A percentile compares a stretch with the other conserved stretches of the same genome.
Conservation (phyloP, 2,797 vertebrate species). For the Tinamus major region DNA sequence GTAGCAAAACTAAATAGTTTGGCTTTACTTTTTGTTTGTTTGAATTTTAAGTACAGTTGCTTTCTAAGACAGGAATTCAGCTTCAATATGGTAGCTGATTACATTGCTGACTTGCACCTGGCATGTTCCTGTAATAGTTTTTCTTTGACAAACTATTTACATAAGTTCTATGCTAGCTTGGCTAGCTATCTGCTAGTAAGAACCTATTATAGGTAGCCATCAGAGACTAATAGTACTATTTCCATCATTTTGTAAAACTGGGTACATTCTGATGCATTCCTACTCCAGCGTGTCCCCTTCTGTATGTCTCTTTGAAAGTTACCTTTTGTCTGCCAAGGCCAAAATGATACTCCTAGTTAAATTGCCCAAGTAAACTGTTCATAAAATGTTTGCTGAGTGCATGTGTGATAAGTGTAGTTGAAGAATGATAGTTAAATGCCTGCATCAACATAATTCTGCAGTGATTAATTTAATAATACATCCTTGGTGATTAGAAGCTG, state of each 20-base stretch:
- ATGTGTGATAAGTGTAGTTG: background rate
- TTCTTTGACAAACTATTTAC: background rate
- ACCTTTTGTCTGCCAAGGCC: background rate
- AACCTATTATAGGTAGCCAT: background rate
- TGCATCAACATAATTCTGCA: background rate
- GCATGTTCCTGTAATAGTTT: background rate
- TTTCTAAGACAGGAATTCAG: too few relatives aligned
- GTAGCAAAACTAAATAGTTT: background rate
- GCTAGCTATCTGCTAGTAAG: background rate
- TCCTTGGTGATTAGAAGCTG: background rate
- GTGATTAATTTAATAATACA: background rate
- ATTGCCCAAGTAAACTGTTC: background rate
- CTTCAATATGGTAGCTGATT: background rate
- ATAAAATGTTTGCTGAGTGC: background rate
- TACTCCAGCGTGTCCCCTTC: background rate
- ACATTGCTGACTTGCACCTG: background rate
- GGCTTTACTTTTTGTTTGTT: background rate
- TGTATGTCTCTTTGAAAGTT: background rate
- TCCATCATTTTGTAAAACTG: background rate
- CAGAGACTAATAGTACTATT: background rate
- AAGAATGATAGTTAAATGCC: background rate
- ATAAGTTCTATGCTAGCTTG: rapidly evolving
- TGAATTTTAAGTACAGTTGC: too few relatives aligned
- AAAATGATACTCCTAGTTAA: background rate
- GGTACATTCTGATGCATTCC: background rate